Evolutionary conservation across 2,888 invertebrate species (phyloP).

Genomic region (Aphodius granarius): DNA sequence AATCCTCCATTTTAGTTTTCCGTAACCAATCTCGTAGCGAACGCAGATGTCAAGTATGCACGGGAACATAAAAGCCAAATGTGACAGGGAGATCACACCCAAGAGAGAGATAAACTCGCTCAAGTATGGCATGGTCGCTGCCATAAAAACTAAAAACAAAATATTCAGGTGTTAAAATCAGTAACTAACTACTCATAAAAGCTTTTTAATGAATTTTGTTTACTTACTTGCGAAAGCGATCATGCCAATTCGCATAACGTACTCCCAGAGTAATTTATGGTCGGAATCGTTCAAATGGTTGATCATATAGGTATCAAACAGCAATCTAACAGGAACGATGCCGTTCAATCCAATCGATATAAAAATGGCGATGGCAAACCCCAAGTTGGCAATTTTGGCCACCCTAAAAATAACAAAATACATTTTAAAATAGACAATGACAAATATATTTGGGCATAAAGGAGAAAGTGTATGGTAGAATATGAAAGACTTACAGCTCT

Average conservation of each 20-base stretch:
- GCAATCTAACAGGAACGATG: background rate
- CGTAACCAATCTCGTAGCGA: background rate
- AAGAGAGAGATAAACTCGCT: background rate
- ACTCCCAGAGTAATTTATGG: background rate
- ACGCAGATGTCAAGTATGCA: background rate
- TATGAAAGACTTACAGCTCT: background rate
- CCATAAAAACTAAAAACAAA: slow-evolving; percentile 1
- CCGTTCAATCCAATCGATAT: slow-evolving; percentile 6
- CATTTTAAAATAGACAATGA: no score
- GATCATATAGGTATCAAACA: background rate
- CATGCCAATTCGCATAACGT: background rate
- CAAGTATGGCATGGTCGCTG: background rate
- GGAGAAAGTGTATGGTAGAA: background rate
- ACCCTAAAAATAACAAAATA: background rate
- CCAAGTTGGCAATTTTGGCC: background rate
- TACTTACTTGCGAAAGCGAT: background rate
- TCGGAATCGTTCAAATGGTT: background rate
- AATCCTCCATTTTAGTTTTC: background rate
- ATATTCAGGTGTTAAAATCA: background rate
- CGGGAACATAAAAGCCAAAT: background rate
- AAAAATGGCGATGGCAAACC: background rate
- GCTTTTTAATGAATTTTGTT: background rate
- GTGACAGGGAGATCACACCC: background rate
- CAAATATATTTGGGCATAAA: no score
- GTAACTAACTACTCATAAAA: background rate